A percentile compares a stretch with the other conserved stretches of the same genome.
phyloP scores from a whole-genome alignment of 2,113 vertebrate genomes.

The Mionectes macconnelli region DNA sequence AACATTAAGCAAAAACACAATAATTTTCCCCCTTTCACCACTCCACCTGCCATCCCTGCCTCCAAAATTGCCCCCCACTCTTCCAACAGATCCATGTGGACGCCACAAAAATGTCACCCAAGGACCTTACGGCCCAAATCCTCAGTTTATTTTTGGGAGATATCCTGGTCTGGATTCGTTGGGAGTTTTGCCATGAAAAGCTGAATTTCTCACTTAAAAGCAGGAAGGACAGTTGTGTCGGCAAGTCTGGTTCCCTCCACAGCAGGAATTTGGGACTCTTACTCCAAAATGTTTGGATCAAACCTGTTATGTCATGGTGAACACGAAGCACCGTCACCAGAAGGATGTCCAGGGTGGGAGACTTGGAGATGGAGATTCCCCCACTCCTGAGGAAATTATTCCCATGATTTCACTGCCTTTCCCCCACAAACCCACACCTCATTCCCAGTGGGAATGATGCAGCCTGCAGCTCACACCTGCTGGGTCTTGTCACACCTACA shows the following conservation, averaged over 20 bases:
- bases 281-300: background rate
- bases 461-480: background rate
- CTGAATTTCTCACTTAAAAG: background rate
- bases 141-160: background rate
- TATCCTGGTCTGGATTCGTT: background rate
- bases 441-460: background rate
- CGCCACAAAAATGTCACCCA: background rate
- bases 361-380: background rate
- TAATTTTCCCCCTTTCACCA: background rate
- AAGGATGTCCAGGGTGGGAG: background rate
- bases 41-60: background rate
- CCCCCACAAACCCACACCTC: background rate
- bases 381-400: background rate
- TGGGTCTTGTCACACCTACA: background rate
- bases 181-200: background rate
- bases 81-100: background rate
- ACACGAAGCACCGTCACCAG: background rate
- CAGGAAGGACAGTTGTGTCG: background rate
- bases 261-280: too few relatives aligned
- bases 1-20: background rate
- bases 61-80: background rate
- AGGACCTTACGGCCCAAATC: rapidly evolving
- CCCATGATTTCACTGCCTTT: background rate
- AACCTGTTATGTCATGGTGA: rapidly evolving
- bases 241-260: background rate